phyloP scores from a whole-genome alignment of 2,113 vertebrate genomes.

The Cephalopholis sonnerati region DNA sequence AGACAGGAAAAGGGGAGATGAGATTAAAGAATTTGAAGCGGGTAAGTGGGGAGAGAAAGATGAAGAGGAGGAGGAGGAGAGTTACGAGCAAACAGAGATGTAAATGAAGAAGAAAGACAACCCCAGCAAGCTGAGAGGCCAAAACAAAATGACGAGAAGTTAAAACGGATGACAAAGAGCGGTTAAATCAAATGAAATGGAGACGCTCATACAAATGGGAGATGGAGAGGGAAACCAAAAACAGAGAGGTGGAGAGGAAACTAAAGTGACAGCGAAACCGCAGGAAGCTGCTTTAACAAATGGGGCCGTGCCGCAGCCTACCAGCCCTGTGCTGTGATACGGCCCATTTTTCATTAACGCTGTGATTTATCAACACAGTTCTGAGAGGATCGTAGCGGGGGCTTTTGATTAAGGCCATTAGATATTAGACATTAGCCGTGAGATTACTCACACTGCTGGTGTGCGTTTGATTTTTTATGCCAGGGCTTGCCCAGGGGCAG shows the following conservation, averaged over 20 bases:
- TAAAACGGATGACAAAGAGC: conserved; percentile 17
- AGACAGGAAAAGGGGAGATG: neutral
- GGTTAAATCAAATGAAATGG: conserved; percentile 21
- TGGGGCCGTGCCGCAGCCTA: conserved; percentile 40
- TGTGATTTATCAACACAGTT: conserved; percentile 70
- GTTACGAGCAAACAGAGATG: neutral
- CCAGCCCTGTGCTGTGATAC: conserved; percentile 55
- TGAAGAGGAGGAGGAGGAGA: neutral
- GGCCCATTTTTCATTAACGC: conserved; percentile 70
- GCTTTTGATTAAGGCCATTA: conserved; percentile 76
- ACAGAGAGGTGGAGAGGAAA: conserved; percentile 16
- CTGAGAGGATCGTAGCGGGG: conserved; percentile 59
- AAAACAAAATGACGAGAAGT: conserved; percentile 16
- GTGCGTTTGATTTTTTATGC: conserved; percentile 50
- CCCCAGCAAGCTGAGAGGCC: neutral
- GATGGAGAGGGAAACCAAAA: neutral
- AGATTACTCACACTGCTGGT: conserved; percentile 69
- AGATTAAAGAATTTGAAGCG: conserved; percentile 19
- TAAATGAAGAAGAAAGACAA: conserved; percentile 13
- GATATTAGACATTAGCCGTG: conserved; percentile 71
- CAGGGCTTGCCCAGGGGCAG: conserved; percentile 46
- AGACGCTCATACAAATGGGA: neutral
- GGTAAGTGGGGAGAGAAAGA: neutral
- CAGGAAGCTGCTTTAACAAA: conserved; percentile 67
- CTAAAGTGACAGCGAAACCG: conserved; percentile 40